Evolutionary conservation across 1,140 invertebrate genomes (phyloP).

Genomic region (Drosophila melanica): DNA sequence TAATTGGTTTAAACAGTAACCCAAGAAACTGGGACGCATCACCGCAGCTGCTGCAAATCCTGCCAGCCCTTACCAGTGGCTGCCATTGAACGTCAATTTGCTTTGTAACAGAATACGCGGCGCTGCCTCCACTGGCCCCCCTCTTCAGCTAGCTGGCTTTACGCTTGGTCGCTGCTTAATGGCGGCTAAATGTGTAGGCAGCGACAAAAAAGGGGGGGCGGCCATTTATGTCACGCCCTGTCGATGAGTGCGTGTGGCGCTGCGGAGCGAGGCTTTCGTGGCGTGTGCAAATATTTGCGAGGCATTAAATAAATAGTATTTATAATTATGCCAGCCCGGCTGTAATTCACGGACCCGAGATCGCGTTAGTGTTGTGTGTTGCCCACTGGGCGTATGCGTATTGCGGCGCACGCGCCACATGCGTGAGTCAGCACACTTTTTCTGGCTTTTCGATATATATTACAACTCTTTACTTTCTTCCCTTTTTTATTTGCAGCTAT

Average conservation of each 20-base stretch:
- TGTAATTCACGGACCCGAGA: constrained; percentile 59
- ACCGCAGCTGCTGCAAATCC: constrained; percentile 57
- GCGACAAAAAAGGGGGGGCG: not conserved
- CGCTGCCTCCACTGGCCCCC: not conserved
- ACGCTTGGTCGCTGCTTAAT: constrained; percentile 44
- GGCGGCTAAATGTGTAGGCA: constrained; percentile 30
- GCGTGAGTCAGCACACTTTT: constrained; percentile 12
- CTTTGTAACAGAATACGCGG: constrained; percentile 64
- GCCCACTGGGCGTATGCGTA: constrained; percentile 13
- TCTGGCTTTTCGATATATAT: not conserved
- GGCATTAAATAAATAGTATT: constrained; percentile 66
- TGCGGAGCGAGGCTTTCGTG: constrained; percentile 47
- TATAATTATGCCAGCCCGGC: constrained; percentile 69
- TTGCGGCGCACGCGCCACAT: not conserved
- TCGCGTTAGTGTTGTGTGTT: not conserved
- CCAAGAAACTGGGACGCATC: constrained; percentile 41
- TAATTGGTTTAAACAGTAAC: constrained; percentile 81
- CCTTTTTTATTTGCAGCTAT: constrained; percentile 76
- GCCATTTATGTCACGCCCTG: constrained; percentile 50
- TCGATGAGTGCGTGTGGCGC: constrained; percentile 44
- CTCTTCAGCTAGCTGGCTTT: constrained; percentile 14
- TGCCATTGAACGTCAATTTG: constrained; percentile 66
- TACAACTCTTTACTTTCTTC: constrained; percentile 3
- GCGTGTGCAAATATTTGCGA: constrained; percentile 71
- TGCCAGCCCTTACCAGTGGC: constrained; percentile 23